These are phyloP conservation scores for Eulithis testata DNA, from an alignment of 2,888 invertebrate species.

Conservation along the genomic window DNA sequence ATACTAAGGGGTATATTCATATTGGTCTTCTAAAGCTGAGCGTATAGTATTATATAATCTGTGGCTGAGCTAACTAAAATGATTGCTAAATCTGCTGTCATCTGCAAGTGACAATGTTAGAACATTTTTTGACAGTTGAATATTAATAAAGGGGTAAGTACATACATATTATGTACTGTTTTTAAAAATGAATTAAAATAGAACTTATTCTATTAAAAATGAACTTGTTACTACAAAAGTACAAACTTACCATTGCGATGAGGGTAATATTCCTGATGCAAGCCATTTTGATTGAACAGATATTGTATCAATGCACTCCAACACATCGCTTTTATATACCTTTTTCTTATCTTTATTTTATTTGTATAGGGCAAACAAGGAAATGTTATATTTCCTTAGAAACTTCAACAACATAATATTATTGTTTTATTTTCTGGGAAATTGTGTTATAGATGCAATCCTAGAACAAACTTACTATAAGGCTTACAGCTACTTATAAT, in stretches of 20 bases:
- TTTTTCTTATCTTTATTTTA: conserved; percentile 46
- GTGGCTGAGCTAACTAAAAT: no score
- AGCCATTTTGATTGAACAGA: conserved; percentile 22
- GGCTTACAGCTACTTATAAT: background rate
- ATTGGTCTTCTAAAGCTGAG: no score
- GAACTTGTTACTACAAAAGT: background rate
- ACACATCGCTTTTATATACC: conserved; percentile 53
- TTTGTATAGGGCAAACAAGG: conserved; percentile 48
- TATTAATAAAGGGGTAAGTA: no score
- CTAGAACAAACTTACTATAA: background rate
- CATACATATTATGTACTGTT: no score
- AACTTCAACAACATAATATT: conserved; percentile 38
- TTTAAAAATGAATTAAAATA: background rate
- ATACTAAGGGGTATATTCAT: no score
- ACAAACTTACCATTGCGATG: conserved; percentile 29
- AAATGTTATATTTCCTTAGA: conserved; percentile 54
- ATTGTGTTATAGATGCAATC: conserved; percentile 29
- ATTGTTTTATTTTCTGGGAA: conserved; percentile 40
- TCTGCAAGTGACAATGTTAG: no score
- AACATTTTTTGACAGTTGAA: no score
- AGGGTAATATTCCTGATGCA: conserved; percentile 19
- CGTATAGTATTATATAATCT: no score
- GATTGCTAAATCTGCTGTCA: no score
- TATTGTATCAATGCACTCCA: conserved; percentile 23
- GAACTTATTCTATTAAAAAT: background rate